Evolutionary conservation across 2,113 vertebrate genomes (phyloP), one percentile per base, ranked within the genome.

Genomic region (Sphyrna mokarran): DNA sequence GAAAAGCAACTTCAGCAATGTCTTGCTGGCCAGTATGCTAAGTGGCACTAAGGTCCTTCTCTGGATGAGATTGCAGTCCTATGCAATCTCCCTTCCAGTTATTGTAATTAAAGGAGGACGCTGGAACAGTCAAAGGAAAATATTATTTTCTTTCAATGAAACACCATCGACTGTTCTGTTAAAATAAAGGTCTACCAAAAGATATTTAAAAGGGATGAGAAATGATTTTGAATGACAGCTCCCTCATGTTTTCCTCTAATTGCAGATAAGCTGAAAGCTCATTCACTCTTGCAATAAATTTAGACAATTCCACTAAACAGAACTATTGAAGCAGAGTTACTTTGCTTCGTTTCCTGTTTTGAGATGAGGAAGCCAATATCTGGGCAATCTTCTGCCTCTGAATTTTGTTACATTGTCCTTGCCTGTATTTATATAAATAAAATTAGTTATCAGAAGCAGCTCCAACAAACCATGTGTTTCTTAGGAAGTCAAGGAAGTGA

Each of bases 311-410:
- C 16, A 61, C 29, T 20, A 29, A 89, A 54, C 0, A 29, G 26
- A 89, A 89, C 86, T 63, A 91, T 33, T 91, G 89, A 91, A 91
- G 33, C 89, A 29, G 68, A 95, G 10, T 95, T 72, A 0, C 68
- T 95, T 95, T 48, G 93, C 37, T 37, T 95, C 69, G 26, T 95
- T 69, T 95, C 68, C 93, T 70, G 93, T 72, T 95, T 95, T 95
- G 66, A 95, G 68, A 68, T 93, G 63, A 48, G 68, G 93, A 48
- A 72, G 69, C 11, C 37, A 43, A 94, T 43, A 94, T 70, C 93
- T 95, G 40, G 68, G 9, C 20, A 72, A 95, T 72, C 68, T 69
- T 91, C 63, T 14, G 61, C 48, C 9, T n/a, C 63, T 66, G 89
- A 37, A n/a, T 66, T n/a, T 48, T 43, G 40, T 16, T 95, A 26